These are phyloP conservation scores for Xanthia togata DNA, from an alignment of 2,888 invertebrate species.

Conservation along the genomic window DNA sequence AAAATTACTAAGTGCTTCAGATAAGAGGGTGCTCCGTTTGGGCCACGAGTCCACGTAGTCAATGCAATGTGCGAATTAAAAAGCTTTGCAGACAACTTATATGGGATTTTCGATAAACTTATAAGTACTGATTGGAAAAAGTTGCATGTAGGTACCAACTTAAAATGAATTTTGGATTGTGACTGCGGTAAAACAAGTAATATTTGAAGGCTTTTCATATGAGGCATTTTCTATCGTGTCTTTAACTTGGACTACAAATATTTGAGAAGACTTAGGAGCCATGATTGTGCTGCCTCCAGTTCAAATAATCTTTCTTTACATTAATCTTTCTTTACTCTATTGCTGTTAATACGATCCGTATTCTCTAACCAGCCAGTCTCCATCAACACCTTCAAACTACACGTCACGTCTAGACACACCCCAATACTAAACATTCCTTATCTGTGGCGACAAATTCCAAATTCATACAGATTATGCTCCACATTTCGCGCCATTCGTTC, in stretches of 20 bases:
- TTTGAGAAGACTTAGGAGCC: not conserved
- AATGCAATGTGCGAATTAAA: slow-evolving; percentile 63
- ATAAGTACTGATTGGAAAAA: slow-evolving; percentile 15
- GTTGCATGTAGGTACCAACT: not conserved
- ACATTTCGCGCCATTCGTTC: slow-evolving; percentile 66
- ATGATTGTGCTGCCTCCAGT: not conserved
- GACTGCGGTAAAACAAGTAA: not conserved
- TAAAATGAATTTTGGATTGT: not conserved
- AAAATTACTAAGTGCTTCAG: slow-evolving; percentile 89
- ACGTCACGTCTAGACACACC: slow-evolving; percentile 39
- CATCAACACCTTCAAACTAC: not conserved
- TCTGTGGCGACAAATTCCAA: slow-evolving; percentile 65
- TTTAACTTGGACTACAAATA: not conserved
- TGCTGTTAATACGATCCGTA: not conserved
- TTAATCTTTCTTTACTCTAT: not conserved
- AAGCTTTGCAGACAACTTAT: slow-evolving; percentile 58
- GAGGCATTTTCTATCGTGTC: not conserved
- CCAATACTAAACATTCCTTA: slow-evolving; percentile 45
- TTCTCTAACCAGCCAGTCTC: not conserved
- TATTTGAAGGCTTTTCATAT: not conserved
- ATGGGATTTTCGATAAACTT: slow-evolving; percentile 42
- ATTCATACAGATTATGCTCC: slow-evolving; percentile 74
- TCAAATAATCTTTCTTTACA: not conserved
- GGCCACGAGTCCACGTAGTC: slow-evolving; percentile 45
- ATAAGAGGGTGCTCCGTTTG: slow-evolving; percentile 76